phyloP scores from a whole-genome alignment of 2,888 invertebrate species.

The Heteromurus nitidus region DNA sequence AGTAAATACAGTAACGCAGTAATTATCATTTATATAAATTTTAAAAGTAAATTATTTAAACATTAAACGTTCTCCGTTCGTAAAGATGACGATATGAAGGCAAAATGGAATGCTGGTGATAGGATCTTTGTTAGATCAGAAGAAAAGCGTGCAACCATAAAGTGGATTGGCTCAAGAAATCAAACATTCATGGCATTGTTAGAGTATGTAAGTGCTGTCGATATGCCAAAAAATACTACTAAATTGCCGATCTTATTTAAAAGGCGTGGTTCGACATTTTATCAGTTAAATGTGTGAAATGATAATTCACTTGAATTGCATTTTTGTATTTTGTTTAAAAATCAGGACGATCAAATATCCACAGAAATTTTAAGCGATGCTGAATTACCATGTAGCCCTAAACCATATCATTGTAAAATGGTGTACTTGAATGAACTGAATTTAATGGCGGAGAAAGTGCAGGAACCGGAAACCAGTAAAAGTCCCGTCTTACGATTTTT shows the following conservation, averaged over 20 bases:
- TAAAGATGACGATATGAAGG: constrained; percentile 25
- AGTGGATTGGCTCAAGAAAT: constrained; percentile 45
- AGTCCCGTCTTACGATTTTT: neutral
- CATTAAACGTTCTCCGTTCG: too few relatives aligned
- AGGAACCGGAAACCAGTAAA: neutral
- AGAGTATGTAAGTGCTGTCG: constrained; percentile 47
- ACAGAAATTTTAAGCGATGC: neutral
- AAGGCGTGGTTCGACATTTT: too few relatives aligned
- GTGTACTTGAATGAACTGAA: constrained; percentile 9
- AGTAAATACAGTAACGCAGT: neutral
- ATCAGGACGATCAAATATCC: constrained; percentile 3
- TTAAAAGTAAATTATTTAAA: too few relatives aligned
- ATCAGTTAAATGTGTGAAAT: neutral
- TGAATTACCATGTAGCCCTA: neutral
- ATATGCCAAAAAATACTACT: too few relatives aligned
- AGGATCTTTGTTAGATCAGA: constrained; percentile 36
- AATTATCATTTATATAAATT: neutral
- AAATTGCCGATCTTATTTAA: too few relatives aligned
- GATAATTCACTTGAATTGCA: neutral
- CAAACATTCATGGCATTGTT: constrained; percentile 29
- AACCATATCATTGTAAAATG: constrained; percentile 19
- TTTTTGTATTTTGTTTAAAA: neutral
- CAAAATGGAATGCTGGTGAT: constrained; percentile 51
- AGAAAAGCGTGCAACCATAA: constrained; percentile 39
- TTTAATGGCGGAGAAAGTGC: neutral